Evolutionary conservation across 1,140 invertebrate genomes (phyloP).

Genomic region (Trachymyrmex septentrionalis): DNA sequence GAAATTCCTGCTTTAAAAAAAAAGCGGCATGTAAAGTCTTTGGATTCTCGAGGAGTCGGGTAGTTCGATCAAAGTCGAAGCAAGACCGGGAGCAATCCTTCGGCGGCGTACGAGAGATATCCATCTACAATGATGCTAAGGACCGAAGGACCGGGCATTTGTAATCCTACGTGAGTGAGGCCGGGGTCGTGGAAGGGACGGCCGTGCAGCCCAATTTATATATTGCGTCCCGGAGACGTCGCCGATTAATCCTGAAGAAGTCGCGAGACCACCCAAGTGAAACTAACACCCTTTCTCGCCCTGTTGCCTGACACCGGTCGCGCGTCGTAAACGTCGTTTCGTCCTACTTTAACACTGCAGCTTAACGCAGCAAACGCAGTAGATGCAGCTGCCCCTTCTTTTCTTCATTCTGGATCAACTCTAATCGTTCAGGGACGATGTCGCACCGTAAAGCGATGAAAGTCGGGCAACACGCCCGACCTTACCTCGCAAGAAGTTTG

Average conservation of each 20-base stretch:
- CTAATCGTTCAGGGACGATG: slow-evolving; percentile 60
- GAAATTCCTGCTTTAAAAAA: background rate
- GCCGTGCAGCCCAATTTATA: slow-evolving; percentile 83
- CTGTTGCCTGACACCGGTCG: slow-evolving; percentile 79
- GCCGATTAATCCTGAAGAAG: slow-evolving; percentile 85
- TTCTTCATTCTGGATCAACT: slow-evolving; percentile 56
- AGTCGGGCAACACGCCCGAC: background rate
- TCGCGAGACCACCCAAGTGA: slow-evolving; percentile 85
- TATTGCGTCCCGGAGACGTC: slow-evolving; percentile 82
- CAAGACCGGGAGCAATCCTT: slow-evolving; percentile 80
- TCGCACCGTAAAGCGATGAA: slow-evolving; percentile 21
- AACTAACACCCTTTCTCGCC: slow-evolving; percentile 83
- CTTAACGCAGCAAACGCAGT: slow-evolving; percentile 73
- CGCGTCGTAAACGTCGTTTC: slow-evolving; percentile 82
- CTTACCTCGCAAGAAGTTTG: background rate
- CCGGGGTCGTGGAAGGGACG: slow-evolving; percentile 72
- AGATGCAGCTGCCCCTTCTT: slow-evolving; percentile 69
- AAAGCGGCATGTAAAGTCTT: no score
- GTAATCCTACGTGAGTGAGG: slow-evolving; percentile 80
- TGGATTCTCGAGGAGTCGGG: slow-evolving; percentile 18
- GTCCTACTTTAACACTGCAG: slow-evolving; percentile 76
- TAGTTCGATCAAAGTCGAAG: slow-evolving; percentile 84
- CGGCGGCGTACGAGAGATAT: slow-evolving; percentile 81
- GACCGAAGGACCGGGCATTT: slow-evolving; percentile 82
- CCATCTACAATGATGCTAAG: slow-evolving; percentile 84